These are phyloP conservation scores for Leguminivora glycinivorella DNA, from an alignment of 1,140 invertebrate species.

Conservation along the genomic window DNA sequence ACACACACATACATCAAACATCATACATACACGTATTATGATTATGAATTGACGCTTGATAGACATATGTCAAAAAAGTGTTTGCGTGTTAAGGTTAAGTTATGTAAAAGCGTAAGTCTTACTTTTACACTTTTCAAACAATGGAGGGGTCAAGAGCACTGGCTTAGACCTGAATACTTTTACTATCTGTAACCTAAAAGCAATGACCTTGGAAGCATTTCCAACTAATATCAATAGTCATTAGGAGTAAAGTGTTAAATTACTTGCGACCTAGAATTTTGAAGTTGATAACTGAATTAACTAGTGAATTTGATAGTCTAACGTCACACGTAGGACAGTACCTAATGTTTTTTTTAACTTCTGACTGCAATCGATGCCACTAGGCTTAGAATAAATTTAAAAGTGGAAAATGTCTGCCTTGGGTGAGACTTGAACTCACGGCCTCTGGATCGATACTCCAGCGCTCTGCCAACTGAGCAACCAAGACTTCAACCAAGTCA, in stretches of 20 bases:
- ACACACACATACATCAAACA: no score
- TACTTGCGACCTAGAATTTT: not conserved
- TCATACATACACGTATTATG: no score
- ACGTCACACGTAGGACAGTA: no score
- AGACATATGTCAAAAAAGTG: not conserved
- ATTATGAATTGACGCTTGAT: not conserved
- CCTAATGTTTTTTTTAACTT: no score
- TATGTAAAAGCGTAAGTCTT: constrained; percentile 17
- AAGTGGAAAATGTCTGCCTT: no score
- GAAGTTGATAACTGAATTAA: not conserved
- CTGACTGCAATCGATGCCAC: no score
- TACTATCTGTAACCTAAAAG: constrained; percentile 15
- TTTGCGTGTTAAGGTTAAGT: not conserved
- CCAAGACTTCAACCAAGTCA: no score
- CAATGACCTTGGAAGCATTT: constrained; percentile 18
- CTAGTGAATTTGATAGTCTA: no score
- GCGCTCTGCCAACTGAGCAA: no score
- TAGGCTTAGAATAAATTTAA: no score
- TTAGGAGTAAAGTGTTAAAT: not conserved
- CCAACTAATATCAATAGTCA: not conserved
- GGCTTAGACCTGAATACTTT: constrained; percentile 10
- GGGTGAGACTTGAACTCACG: no score
- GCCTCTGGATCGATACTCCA: no score
- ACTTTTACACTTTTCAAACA: constrained; percentile 19
- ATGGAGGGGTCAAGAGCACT: constrained; percentile 14